Evolutionary conservation across 2,797 vertebrate species (phyloP), one percentile per base, ranked within the genome.

Genomic region (Kryptolebias ocellatus): DNA sequence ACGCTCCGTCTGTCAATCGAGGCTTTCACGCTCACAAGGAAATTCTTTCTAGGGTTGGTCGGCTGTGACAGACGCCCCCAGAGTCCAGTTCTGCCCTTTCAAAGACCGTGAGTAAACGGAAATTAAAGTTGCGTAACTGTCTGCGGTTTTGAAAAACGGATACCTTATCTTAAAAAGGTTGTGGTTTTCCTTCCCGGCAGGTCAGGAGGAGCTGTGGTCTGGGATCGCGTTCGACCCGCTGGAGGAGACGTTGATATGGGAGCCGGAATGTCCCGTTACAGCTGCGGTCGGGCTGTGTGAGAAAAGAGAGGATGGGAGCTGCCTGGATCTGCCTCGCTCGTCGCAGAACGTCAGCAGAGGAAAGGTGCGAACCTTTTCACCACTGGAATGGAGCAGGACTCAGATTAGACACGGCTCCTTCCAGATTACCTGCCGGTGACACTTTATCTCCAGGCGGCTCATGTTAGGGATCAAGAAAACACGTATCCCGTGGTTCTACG

Each of bases 51-150:
- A 98, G 97, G 95, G 94, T 5, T 98, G 96, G 96, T 89, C 94
- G 6, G 88, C 85, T 1, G 73, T 94, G 80, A 89, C 86, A 4
- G 97, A 98, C 44, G 95, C 97, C 2, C 90, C 91, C 28, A 94
- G 97, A 74, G 85, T 93, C 66, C 96, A 94, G 54, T 87, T 94
- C 81, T 98, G 96, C 60, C 97, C 97, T 6, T 98, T 98, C 81
- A 92, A 87, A 91, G 90, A 95, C 34, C 91, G 97, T 91, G 88
- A 95, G 95, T 92, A 61, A 28, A 5, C 2, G 15, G 6, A 31
- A 49, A 18, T 1, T 18, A 31, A 5, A 18, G 24, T 27, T 27
- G 10, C 2, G 15, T 24, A 24, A 6, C 11, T 24, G 3, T 27
- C 18, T 34, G 34, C 12, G 11, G 1, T 53, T 4, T 1, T 42